phyloP scores from a whole-genome alignment of 2,113 vertebrate species.

The Patagioenas fasciata region DNA sequence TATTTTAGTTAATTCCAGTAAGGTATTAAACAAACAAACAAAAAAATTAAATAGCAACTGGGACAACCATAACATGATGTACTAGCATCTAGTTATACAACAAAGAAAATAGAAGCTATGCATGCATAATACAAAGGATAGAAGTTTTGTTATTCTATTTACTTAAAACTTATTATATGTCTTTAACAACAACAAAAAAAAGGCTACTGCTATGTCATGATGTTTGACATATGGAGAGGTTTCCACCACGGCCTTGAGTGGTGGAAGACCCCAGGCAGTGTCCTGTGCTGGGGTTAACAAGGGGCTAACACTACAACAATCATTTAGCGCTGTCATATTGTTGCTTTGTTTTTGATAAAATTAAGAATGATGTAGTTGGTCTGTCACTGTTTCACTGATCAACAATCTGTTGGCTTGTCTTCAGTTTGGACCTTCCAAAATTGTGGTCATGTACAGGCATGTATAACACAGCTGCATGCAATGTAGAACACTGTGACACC shows the following conservation, averaged over 20 bases:
- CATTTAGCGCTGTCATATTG: background rate
- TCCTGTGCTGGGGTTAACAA: background rate
- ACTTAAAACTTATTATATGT: background rate
- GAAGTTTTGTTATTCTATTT: background rate
- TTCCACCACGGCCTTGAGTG: background rate
- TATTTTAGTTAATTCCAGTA: conserved; percentile 6
- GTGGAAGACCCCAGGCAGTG: background rate
- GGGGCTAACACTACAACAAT: background rate
- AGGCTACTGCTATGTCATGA: background rate
- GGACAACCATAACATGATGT: background rate
- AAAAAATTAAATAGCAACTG: background rate
- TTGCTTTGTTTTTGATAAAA: background rate
- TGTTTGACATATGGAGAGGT: rapidly evolving
- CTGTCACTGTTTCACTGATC: background rate
- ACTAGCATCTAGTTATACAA: background rate
- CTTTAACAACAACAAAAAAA: background rate
- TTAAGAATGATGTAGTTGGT: background rate
- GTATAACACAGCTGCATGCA: background rate
- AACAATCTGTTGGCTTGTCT: background rate
- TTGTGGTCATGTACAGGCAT: rapidly evolving
- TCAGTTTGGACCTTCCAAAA: background rate
- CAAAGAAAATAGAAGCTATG: background rate
- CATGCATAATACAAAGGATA: background rate
- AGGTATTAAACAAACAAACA: background rate
- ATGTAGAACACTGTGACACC: background rate